Conservation (phyloP, 2,888 invertebrate species). For the Willowsia nigromaculata region DNA sequence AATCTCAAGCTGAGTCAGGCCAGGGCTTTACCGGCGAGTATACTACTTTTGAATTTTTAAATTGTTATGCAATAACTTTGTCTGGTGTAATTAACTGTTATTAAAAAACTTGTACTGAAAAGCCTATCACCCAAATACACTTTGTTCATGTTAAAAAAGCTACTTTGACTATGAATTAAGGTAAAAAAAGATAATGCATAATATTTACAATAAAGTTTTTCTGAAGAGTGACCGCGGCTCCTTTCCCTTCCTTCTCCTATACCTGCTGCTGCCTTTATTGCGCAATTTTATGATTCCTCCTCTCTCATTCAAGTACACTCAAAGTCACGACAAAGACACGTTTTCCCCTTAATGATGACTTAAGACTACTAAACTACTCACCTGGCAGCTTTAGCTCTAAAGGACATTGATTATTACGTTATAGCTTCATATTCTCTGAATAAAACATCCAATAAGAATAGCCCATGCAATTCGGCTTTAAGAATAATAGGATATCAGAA, state of each 20-base stretch:
- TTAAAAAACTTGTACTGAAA: too few species aligned
- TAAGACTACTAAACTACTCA: conserved; percentile 24
- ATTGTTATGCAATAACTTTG: not conserved
- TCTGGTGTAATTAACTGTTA: not conserved
- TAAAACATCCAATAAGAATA: not conserved
- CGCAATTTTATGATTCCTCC: conserved; percentile 3
- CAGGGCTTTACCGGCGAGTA: not conserved
- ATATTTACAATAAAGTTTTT: not conserved
- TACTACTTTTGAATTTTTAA: not conserved
- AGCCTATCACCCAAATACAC: too few species aligned
- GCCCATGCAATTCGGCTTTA: not conserved
- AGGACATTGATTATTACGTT: not conserved
- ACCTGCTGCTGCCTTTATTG: not conserved
- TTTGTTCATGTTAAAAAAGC: too few species aligned
- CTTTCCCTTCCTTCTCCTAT: conserved; percentile 1
- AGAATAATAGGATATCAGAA: not conserved
- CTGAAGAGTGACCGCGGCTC: not conserved
- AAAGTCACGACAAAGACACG: conserved; percentile 54
- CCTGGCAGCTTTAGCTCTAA: conserved; percentile 10
- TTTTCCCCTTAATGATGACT: conserved; percentile 39
- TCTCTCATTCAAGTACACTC: conserved; percentile 47
- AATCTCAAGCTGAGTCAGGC: not conserved
- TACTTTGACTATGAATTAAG: not conserved
- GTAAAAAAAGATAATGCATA: not conserved
- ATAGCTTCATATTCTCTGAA: not conserved